Evolutionary conservation across 1,140 invertebrate genomes (phyloP).

Genomic region (Forficula auricularia): DNA sequence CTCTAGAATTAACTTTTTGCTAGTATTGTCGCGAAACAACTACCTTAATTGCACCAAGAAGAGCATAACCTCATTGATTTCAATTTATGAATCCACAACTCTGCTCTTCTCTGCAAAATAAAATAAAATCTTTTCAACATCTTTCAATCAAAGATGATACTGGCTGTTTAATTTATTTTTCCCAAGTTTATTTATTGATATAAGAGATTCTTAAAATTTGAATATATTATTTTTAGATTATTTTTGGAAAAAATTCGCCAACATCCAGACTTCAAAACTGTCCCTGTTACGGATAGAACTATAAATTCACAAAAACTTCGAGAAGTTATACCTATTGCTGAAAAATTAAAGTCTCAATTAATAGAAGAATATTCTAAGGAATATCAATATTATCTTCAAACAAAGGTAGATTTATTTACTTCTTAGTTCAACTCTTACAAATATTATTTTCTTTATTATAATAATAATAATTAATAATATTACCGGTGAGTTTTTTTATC

Average conservation of each 20-base stretch:
- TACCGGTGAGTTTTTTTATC: too few species aligned
- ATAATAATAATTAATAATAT: too few species aligned
- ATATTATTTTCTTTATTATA: too few species aligned
- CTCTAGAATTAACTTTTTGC: too few species aligned
- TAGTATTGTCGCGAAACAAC: too few species aligned
- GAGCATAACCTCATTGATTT: too few species aligned
- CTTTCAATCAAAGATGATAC: background rate
- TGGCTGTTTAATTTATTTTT: too few species aligned
- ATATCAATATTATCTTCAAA: constrained; percentile 43
- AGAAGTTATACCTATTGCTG: constrained; percentile 66
- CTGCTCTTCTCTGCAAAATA: too few species aligned
- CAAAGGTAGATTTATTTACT: constrained; percentile 27
- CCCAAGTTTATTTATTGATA: too few species aligned
- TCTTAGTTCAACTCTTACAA: constrained; percentile 2
- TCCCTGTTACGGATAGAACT: constrained; percentile 46
- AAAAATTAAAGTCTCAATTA: constrained; percentile 63
- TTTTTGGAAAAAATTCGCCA: constrained; percentile 78
- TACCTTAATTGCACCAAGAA: too few species aligned
- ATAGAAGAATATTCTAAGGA: constrained; percentile 57
- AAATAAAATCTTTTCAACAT: background rate
- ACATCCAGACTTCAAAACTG: constrained; percentile 64
- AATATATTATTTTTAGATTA: constrained; percentile 43
- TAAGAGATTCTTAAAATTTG: too few species aligned
- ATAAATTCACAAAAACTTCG: constrained; percentile 53
- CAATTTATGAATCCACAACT: too few species aligned